Conservation (phyloP, 2,888 invertebrate species). For the Lepidochrysops patricia region DNA sequence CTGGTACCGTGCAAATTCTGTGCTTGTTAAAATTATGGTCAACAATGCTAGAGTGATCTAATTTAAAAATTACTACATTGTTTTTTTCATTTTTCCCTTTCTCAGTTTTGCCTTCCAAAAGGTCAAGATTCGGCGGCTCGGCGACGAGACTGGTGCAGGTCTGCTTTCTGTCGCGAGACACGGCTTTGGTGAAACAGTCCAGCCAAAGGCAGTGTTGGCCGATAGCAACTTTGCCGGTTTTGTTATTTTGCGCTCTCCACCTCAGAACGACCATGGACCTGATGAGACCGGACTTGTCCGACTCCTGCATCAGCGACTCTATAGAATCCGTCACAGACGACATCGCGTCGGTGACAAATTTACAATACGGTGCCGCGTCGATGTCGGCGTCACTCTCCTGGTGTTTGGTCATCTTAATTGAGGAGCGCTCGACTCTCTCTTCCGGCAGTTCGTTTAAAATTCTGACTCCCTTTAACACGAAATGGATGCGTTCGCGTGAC, state of each 20-base stretch:
- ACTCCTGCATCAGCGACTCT: slow-evolving; percentile 26
- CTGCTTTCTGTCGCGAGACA: slow-evolving; percentile 54
- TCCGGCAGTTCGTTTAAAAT: slow-evolving; percentile 35
- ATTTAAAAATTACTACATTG: slow-evolving; percentile 72
- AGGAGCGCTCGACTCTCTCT: slow-evolving; percentile 43
- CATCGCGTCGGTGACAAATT: slow-evolving; percentile 31
- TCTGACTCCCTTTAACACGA: slow-evolving; percentile 51
- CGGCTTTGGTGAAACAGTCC: slow-evolving; percentile 71
- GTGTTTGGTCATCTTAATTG: slow-evolving; percentile 42
- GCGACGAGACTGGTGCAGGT: neutral
- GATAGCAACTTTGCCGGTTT: slow-evolving; percentile 69
- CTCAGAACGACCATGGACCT: slow-evolving; percentile 62
- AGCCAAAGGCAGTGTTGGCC: slow-evolving; percentile 83
- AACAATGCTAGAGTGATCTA: slow-evolving; percentile 74
- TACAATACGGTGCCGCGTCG: slow-evolving; percentile 29
- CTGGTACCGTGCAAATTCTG: slow-evolving; percentile 79
- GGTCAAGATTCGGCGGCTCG: slow-evolving; percentile 23
- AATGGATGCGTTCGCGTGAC: slow-evolving; percentile 54
- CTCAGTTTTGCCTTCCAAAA: slow-evolving; percentile 14
- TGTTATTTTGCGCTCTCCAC: slow-evolving; percentile 75
- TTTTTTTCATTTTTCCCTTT: slow-evolving; percentile 53
- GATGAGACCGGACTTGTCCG: slow-evolving; percentile 40
- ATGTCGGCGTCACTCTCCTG: slow-evolving; percentile 38
- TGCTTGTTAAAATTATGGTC: slow-evolving; percentile 76
- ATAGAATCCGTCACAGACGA: slow-evolving; percentile 24